A percentile compares a stretch with the other conserved stretches of the same genome.
Evolutionary conservation across 2,888 invertebrate species (phyloP).

Genomic region (Acrobasis consociella): DNA sequence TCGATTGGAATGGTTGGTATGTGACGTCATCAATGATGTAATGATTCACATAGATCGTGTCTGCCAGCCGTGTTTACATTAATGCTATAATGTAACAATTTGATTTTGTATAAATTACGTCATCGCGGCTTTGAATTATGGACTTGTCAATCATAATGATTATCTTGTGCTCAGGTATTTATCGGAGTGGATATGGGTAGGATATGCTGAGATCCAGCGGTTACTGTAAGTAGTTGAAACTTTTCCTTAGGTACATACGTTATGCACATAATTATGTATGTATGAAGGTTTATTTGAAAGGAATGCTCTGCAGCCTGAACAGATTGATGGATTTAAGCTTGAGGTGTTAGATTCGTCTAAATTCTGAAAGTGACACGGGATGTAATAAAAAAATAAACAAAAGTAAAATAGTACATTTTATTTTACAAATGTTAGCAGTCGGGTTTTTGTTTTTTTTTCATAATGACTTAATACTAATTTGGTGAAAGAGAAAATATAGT

Average conservation of each 20-base stretch:
- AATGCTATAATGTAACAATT: slow-evolving; percentile 37
- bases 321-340: too few relatives aligned
- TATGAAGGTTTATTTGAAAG: too few relatives aligned
- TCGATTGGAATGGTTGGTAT: slow-evolving; percentile 56
- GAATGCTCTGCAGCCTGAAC: too few relatives aligned
- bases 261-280: too few relatives aligned
- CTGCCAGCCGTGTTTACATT: slow-evolving; percentile 41
- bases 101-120: slow-evolving; percentile 28
- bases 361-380: too few relatives aligned
- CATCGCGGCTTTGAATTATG: slow-evolving; percentile 23
- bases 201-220: slow-evolving; percentile 8
- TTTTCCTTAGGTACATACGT: neutral
- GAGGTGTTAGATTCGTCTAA: too few relatives aligned
- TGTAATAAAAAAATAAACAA: too few relatives aligned
- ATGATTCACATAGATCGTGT: slow-evolving; percentile 52
- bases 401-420: too few relatives aligned
- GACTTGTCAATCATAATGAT: slow-evolving; percentile 24
- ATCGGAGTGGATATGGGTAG: slow-evolving; percentile 5
- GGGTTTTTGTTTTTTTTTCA: too few relatives aligned
- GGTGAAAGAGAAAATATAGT: too few relatives aligned
- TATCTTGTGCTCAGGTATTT: slow-evolving; percentile 3
- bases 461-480: too few relatives aligned
- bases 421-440: too few relatives aligned
- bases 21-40: slow-evolving; percentile 76
- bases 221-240: neutral